A percentile compares a stretch with the other conserved stretches of the same genome.
These are phyloP conservation scores for Cercopithecus mona DNA, from an alignment of 2,113 vertebrate species.

Conservation along the genomic window DNA sequence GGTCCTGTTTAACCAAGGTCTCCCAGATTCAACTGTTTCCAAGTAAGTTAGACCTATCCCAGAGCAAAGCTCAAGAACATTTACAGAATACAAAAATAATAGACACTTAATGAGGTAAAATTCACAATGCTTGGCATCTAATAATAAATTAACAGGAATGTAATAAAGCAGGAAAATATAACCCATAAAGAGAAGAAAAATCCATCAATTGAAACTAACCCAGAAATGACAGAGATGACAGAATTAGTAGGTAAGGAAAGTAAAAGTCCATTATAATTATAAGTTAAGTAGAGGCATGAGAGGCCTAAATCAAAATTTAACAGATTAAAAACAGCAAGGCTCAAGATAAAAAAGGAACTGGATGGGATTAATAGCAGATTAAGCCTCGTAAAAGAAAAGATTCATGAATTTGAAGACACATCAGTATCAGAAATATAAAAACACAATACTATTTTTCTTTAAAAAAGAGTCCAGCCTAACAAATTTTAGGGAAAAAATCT, in stretches of 20 bases:
- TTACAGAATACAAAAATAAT: constrained; percentile 15
- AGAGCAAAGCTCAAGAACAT: neutral
- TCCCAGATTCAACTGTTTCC: neutral
- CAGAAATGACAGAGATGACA: neutral
- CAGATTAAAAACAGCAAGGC: neutral
- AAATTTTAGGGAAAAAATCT: neutral
- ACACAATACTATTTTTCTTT: neutral
- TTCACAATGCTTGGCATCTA: neutral
- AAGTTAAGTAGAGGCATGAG: neutral
- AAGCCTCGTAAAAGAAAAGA: neutral
- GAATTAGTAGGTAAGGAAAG: neutral
- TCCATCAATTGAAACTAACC: neutral
- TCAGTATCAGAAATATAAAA: neutral
- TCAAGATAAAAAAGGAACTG: neutral
- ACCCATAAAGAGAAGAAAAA: neutral
- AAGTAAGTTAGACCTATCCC: neutral
- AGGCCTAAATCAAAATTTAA: neutral
- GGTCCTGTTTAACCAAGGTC: neutral
- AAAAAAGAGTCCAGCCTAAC: neutral
- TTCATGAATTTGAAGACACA: neutral
- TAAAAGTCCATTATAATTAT: neutral
- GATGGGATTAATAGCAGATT: neutral
- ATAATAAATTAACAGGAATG: neutral
- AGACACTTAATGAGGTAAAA: neutral
- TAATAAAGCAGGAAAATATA: neutral